Evolutionary conservation across 2,797 vertebrate species (phyloP).

Genomic region (Rhincodon typus): DNA sequence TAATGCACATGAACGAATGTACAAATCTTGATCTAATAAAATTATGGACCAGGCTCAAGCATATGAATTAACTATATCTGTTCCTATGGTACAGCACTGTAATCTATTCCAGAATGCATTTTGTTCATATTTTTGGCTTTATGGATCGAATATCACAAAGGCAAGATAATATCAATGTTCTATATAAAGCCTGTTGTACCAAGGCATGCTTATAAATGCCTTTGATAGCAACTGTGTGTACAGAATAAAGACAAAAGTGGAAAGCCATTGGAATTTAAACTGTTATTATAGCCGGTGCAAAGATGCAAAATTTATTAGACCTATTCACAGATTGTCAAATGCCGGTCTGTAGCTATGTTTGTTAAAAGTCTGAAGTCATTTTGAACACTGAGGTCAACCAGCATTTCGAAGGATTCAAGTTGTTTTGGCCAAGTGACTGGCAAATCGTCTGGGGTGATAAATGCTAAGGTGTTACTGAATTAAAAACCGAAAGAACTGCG

Average conservation of each 20-base stretch:
- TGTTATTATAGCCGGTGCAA: too few relatives aligned
- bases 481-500: too few relatives aligned
- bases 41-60: neutral
- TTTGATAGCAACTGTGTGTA: neutral
- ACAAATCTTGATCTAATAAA: neutral
- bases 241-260: neutral
- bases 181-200: neutral
- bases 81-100: neutral
- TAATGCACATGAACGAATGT: neutral
- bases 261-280: neutral
- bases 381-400: too few relatives aligned
- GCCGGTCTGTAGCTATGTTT: too few relatives aligned
- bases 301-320: too few relatives aligned
- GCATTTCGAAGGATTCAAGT: too few relatives aligned
- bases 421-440: too few relatives aligned
- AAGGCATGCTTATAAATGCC: neutral
- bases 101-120: neutral
- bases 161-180: neutral
- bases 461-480: too few relatives aligned
- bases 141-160: neutral
- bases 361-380: too few relatives aligned
- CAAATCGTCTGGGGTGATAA: too few relatives aligned
- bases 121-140: neutral
- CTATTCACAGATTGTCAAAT: too few relatives aligned
- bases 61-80: neutral